phyloP scores from a whole-genome alignment of 2,888 invertebrate genomes.

The Dione juno region DNA sequence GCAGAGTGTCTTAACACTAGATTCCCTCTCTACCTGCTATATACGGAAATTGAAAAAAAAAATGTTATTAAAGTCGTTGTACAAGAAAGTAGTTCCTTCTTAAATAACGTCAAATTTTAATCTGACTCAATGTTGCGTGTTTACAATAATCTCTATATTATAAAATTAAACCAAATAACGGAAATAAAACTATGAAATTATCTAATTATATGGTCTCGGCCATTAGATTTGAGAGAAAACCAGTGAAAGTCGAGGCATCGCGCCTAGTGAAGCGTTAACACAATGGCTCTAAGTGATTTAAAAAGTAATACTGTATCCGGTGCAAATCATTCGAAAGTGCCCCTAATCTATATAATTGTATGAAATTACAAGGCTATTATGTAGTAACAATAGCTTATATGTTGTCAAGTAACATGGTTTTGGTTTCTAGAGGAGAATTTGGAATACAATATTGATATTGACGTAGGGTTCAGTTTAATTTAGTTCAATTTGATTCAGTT shows the following conservation, averaged over 20 bases:
- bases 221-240: conserved; percentile 54
- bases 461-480: too few relatives aligned
- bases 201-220: conserved; percentile 37
- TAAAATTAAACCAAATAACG: conserved; percentile 6
- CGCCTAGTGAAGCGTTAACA: conserved; percentile 57
- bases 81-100: too few relatives aligned
- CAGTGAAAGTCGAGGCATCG: conserved; percentile 56
- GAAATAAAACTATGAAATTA: conserved; percentile 19
- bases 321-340: conserved; percentile 38
- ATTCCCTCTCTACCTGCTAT: too few relatives aligned
- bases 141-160: neutral
- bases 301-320: conserved; percentile 41
- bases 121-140: neutral
- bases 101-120: too few relatives aligned
- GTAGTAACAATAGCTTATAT: neutral
- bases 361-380: conserved; percentile 16
- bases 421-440: too few relatives aligned
- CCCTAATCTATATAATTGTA: conserved; percentile 30
- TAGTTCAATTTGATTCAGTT: too few relatives aligned
- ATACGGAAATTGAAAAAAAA: too few relatives aligned
- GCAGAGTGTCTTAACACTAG: too few relatives aligned
- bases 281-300: conserved; percentile 47
- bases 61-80: too few relatives aligned
- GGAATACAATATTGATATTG: too few relatives aligned
- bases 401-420: neutral